Percentiles rank a stretch among this genome's conserved stretches.
phyloP scores from a whole-genome alignment of 2,113 vertebrate genomes.

The Sceloporus tristichus region DNA sequence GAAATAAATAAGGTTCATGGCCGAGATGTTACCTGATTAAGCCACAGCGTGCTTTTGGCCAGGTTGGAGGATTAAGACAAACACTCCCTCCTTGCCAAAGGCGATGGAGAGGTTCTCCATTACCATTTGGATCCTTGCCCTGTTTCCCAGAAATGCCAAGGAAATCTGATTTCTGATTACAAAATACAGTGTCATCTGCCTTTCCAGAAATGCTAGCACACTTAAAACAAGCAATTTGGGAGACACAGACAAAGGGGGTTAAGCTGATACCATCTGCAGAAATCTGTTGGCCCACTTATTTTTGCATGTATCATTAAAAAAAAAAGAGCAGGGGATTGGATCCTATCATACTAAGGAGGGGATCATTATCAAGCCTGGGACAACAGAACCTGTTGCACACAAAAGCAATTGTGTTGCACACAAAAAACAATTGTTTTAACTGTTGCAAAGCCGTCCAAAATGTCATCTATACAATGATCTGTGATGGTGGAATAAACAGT shows the following conservation, averaged over 20 bases:
- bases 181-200: slow-evolving; percentile 51
- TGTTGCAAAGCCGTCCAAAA: slow-evolving; percentile 18
- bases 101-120: slow-evolving; percentile 30
- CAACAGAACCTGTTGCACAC: background rate
- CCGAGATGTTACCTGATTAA: slow-evolving; percentile 9
- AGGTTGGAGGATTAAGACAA: slow-evolving; percentile 37
- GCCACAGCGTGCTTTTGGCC: background rate
- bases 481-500: background rate
- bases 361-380: background rate
- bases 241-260: background rate
- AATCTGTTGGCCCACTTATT: background rate
- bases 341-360: background rate
- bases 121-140: slow-evolving; percentile 35
- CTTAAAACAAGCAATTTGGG: slow-evolving; percentile 3
- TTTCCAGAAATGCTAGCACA: slow-evolving; percentile 46
- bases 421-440: background rate
- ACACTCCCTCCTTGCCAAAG: background rate
- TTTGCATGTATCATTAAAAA: slow-evolving; percentile 27
- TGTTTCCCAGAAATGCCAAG: slow-evolving; percentile 19
- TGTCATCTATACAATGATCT: background rate
- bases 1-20: background rate
- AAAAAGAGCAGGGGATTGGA: background rate
- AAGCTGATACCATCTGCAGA: background rate
- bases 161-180: slow-evolving; percentile 26
- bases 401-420: slow-evolving; percentile 43